Conservation (phyloP, 2,113 vertebrate species). For the Bubo scandiacus region DNA sequence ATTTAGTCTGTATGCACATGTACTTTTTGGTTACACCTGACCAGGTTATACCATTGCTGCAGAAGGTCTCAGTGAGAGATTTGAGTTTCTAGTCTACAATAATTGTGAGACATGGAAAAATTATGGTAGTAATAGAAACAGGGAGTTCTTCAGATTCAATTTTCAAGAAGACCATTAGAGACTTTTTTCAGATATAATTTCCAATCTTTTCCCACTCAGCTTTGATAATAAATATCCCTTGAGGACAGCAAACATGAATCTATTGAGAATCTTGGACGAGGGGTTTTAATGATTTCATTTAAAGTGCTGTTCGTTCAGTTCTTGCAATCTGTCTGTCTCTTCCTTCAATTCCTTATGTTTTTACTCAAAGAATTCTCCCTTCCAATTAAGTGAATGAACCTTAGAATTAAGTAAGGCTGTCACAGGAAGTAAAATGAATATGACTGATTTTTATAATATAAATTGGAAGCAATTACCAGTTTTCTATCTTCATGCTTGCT, state of each 20-base stretch:
- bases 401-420: slow-evolving; percentile 51
- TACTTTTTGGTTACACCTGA: not conserved
- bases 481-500: slow-evolving; percentile 46
- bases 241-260: slow-evolving; percentile 55
- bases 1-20: not conserved
- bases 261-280: not conserved
- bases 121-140: not conserved
- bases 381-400: slow-evolving; percentile 63
- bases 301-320: slow-evolving; percentile 38
- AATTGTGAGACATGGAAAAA: slow-evolving; percentile 1
- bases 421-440: slow-evolving; percentile 41
- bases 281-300: slow-evolving; percentile 45
- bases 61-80: not conserved
- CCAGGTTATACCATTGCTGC: not conserved
- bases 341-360: slow-evolving; percentile 13
- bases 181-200: slow-evolving; percentile 27
- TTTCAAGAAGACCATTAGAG: slow-evolving; percentile 23
- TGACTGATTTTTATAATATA: slow-evolving; percentile 60
- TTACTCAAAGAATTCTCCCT: slow-evolving; percentile 13
- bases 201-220: slow-evolving; percentile 32
- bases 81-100: not conserved
- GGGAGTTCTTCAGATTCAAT: slow-evolving; percentile 3
- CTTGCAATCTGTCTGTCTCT: slow-evolving; percentile 4
- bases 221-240: slow-evolving; percentile 52
- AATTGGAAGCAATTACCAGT: slow-evolving; percentile 64